Evolutionary conservation across 2,113 vertebrate species (phyloP).

Genomic region (Oncorhynchus keta): DNA sequence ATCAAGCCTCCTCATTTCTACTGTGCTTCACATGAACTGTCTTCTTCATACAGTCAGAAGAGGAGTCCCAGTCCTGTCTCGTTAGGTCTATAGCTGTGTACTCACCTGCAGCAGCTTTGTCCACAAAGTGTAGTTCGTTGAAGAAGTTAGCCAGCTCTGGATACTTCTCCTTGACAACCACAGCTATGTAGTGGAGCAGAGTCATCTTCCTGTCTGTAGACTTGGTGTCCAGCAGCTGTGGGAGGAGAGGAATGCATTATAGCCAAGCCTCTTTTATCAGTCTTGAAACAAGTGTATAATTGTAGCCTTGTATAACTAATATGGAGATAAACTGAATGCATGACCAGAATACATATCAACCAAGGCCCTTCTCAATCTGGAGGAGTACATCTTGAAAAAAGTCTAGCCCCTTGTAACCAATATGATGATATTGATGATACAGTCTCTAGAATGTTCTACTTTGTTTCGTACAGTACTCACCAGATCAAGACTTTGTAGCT

Average conservation of each 20-base stretch:
- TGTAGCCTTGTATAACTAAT: neutral
- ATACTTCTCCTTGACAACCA: slow-evolving; percentile 93
- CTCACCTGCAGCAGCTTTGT: slow-evolving; percentile 93
- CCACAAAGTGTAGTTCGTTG: slow-evolving; percentile 93
- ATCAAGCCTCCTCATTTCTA: neutral
- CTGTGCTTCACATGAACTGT: neutral
- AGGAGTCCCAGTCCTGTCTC: neutral
- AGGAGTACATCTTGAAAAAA: neutral
- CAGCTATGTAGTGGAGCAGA: slow-evolving; percentile 91
- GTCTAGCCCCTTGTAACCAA: neutral
- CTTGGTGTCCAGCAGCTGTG: slow-evolving; percentile 95
- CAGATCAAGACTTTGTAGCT: slow-evolving; percentile 87
- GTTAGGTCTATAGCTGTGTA: neutral
- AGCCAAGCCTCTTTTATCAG: neutral
- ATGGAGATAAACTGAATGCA: neutral
- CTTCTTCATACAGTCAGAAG: neutral
- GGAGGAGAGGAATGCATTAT: neutral
- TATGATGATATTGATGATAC: neutral
- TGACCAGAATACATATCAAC: neutral
- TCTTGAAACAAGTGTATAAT: neutral
- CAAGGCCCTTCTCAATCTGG: neutral
- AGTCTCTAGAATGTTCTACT: neutral
- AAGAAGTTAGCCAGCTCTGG: slow-evolving; percentile 88
- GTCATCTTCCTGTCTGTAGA: slow-evolving; percentile 97
- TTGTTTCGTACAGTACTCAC: slow-evolving; percentile 55